Percentiles rank a stretch among this genome's conserved stretches.
Evolutionary conservation across 2,113 vertebrate species (phyloP).

Genomic region (Mohoua ochrocephala): DNA sequence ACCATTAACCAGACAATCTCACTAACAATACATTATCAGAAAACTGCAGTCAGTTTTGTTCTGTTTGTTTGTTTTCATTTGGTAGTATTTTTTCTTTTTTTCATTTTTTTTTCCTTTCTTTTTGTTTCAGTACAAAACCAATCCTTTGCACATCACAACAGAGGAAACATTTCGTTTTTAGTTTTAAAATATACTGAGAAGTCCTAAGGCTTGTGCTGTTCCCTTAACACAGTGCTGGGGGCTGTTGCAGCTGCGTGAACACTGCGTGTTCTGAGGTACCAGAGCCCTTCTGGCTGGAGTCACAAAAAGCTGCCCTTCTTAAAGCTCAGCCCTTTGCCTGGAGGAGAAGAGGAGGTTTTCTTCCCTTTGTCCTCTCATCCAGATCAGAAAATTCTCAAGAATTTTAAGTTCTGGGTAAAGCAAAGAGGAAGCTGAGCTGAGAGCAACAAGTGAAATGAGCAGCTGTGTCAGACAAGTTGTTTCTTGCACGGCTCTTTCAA

Average conservation of each 20-base stretch:
- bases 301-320: background rate
- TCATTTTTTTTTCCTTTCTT: background rate
- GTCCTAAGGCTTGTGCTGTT: background rate
- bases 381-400: background rate
- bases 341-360: background rate
- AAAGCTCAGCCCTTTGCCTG: background rate
- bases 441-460: background rate
- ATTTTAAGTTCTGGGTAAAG: background rate
- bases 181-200: background rate
- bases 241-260: background rate
- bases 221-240: background rate
- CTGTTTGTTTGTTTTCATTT: background rate
- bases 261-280: background rate
- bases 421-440: background rate
- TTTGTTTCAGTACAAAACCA: background rate
- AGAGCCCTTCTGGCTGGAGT: background rate
- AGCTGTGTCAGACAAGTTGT: background rate
- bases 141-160: background rate
- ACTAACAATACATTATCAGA: slow-evolving; percentile 7
- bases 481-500: background rate
- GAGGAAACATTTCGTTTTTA: background rate
- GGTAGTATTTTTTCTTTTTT: fast-evolving
- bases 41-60: background rate
- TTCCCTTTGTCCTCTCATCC: background rate
- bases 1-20: slow-evolving; percentile 56